Evolutionary conservation across 2,113 vertebrate species (phyloP), one percentile per base, ranked within the genome.

Genomic region (Morone saxatilis): DNA sequence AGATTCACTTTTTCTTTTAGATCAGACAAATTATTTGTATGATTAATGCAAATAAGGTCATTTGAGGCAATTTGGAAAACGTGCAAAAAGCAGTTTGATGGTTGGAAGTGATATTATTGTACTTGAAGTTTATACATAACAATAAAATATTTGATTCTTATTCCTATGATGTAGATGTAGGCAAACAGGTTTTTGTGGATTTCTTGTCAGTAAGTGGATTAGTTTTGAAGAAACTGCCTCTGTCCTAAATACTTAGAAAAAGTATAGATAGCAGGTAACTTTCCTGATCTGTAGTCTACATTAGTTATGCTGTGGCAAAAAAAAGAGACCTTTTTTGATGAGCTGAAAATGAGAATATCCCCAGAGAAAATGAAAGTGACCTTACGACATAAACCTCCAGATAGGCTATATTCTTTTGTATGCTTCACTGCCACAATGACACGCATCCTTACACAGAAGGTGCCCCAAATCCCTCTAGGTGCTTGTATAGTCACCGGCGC

Each of bases 381-480:
- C 91, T 86, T 80, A 86, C 85, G 75, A 65, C 85, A 72, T 74
- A 57, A 90, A 85, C 76, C 83, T 38, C 43, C 66, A 45, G 77
- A 90, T 84, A 56, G 84, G 69, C 66, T 77, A 0, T 57, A 80
- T 72, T 80, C 83, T 63, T 54, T 59, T 71, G 81, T 73, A 74
- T 84, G 84, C 83, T 80, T 79, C 60, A 17, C 70, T 83, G 73
- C 78, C 85, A 84, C 80, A 71, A 43, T 86, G 86, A 92, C 88
- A 85, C n/a, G 66, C 87, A 66, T 89, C 87, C 88, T 88, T 71
- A 68, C 81, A 81, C 86, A 76, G 68, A 81, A 85, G 71, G 88
- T 83, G 89, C 68, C 87, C 65, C 60, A 38, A 71, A 76, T 89
- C 89, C 90, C 89, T 65, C 71, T 9, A 53, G 90, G 77, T 79